These are phyloP conservation scores for Paradoxurus hermaphroditus DNA, from an alignment of 2,113 vertebrate species.

Conservation along the genomic window DNA sequence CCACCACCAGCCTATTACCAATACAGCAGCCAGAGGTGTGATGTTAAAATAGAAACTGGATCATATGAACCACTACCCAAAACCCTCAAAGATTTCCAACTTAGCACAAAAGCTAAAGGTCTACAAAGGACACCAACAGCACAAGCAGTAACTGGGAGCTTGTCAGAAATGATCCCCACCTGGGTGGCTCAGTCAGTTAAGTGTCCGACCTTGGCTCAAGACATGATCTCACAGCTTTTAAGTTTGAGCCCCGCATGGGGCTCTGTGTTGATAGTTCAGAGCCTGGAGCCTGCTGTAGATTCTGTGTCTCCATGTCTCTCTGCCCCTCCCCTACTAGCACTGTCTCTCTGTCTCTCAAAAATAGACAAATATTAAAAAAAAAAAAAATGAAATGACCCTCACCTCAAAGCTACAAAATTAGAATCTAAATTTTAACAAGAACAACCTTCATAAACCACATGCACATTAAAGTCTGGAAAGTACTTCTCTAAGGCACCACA, in stretches of 20 bases:
- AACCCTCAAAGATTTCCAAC: not conserved
- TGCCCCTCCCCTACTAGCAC: too few species aligned
- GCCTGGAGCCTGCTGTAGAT: too few species aligned
- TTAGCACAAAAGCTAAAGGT: not conserved
- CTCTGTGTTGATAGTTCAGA: too few species aligned
- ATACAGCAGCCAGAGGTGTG: not conserved
- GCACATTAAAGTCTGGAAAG: not conserved
- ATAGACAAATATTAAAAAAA: too few species aligned
- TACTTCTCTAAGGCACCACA: not conserved
- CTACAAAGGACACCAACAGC: not conserved
- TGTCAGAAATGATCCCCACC: not conserved
- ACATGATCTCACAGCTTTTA: too few species aligned
- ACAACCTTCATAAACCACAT: not conserved
- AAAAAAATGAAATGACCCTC: not conserved
- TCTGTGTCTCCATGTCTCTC: too few species aligned
- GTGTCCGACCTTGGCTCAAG: too few species aligned
- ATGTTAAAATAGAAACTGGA: conserved; percentile 18
- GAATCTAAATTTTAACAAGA: not conserved
- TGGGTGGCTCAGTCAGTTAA: too few species aligned
- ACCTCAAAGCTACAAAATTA: not conserved
- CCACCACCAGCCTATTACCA: not conserved
- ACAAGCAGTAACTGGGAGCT: not conserved
- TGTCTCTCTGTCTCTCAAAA: too few species aligned
- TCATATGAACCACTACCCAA: not conserved
- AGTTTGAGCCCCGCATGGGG: too few species aligned